These are phyloP conservation scores for Tetramorium bicarinatum DNA, from an alignment of 2,888 invertebrate genomes.

Conservation along the genomic window DNA sequence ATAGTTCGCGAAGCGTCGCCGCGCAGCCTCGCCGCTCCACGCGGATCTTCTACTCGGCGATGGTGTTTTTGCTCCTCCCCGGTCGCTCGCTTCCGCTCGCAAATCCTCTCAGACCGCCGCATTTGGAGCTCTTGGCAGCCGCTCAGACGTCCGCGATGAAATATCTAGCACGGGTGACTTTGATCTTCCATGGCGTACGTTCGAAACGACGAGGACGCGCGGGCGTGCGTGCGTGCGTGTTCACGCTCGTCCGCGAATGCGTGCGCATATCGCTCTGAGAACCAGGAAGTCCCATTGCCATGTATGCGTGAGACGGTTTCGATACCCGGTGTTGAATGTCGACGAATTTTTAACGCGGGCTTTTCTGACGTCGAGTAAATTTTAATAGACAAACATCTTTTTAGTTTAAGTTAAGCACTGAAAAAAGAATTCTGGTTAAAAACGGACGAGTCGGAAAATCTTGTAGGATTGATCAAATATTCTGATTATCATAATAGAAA, in stretches of 20 bases:
- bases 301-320: neutral
- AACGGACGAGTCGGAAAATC: too few relatives aligned
- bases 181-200: slow-evolving; percentile 74
- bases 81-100: slow-evolving; percentile 74
- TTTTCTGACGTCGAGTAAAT: neutral
- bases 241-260: slow-evolving; percentile 37
- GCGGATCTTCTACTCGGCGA: slow-evolving; percentile 25
- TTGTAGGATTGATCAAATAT: too few relatives aligned
- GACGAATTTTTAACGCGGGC: neutral
- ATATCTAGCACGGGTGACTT: slow-evolving; percentile 80
- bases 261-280: slow-evolving; percentile 63
- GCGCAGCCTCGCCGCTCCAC: slow-evolving; percentile 23
- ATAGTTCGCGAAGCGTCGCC: slow-evolving; percentile 19
- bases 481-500: too few relatives aligned
- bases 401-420: neutral
- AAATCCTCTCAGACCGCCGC: slow-evolving; percentile 72
- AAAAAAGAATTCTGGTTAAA: too few relatives aligned
- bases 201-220: slow-evolving; percentile 62
- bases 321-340: slow-evolving; percentile 37
- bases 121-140: slow-evolving; percentile 76
- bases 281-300: slow-evolving; percentile 68
- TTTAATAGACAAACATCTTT: neutral
- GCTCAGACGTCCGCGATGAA: slow-evolving; percentile 77
- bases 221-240: neutral
- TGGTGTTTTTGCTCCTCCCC: slow-evolving; percentile 25